Evolutionary conservation across 2,888 invertebrate species (phyloP).

Genomic region (Agriopis marginaria): DNA sequence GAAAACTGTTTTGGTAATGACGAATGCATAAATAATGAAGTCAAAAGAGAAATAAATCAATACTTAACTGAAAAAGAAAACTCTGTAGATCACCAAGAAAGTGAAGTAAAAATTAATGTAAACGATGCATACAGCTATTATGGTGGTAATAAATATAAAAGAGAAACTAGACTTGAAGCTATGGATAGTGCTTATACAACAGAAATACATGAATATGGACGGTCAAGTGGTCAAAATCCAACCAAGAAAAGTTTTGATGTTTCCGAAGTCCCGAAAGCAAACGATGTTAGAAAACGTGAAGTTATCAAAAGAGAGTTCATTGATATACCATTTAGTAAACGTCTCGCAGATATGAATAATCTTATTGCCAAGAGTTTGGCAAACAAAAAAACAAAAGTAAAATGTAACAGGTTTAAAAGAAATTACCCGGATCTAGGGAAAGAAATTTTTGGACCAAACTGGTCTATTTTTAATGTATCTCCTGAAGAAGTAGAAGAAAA

Average conservation of each 20-base stretch:
- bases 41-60: conserved; percentile 37
- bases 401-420: conserved; percentile 1
- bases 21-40: conserved; percentile 19
- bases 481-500: conserved; percentile 60
- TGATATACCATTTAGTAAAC: background rate
- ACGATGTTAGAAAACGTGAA: background rate
- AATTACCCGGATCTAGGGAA: conserved; percentile 22
- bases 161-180: background rate
- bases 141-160: conserved; percentile 8
- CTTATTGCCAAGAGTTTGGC: background rate
- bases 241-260: background rate
- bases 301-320: background rate
- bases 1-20: conserved; percentile 14
- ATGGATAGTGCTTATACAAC: conserved; percentile 10
- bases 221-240: background rate
- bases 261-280: background rate
- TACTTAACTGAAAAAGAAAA: background rate
- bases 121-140: background rate
- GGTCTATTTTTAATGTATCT: conserved; percentile 44
- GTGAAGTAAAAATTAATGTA: conserved; percentile 6
- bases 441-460: conserved; percentile 37
- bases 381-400: background rate
- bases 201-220: conserved; percentile 27
- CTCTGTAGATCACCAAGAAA: conserved; percentile 7
- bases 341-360: background rate